Evolutionary conservation across 1,140 invertebrate species (phyloP).

Genomic region (Laupala kohalensis): DNA sequence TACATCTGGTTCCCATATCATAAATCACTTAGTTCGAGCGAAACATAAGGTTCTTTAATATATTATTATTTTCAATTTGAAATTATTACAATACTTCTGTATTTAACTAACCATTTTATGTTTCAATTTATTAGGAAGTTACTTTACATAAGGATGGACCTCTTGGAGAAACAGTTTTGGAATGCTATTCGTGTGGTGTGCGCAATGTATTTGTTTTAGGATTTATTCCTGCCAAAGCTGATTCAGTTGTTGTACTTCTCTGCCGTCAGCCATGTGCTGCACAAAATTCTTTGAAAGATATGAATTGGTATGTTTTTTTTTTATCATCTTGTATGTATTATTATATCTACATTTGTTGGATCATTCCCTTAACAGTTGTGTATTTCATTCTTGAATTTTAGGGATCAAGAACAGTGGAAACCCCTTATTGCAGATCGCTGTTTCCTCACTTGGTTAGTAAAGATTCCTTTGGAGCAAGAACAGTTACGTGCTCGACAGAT

Average conservation of each 20-base stretch:
- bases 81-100: neutral
- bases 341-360: too few relatives aligned
- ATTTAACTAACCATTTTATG: neutral
- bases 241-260: constrained; percentile 95
- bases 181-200: constrained; percentile 97
- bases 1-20: constrained; percentile 96
- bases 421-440: constrained; percentile 91
- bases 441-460: constrained; percentile 93
- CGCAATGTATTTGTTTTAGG: constrained; percentile 96
- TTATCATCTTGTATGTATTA: too few relatives aligned
- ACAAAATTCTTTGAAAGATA: constrained; percentile 90
- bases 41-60: constrained; percentile 64
- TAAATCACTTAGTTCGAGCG: constrained; percentile 94
- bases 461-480: constrained; percentile 89
- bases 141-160: constrained; percentile 94
- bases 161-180: constrained; percentile 90
- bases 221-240: constrained; percentile 97
- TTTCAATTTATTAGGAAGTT: constrained; percentile 52
- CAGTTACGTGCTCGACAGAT: constrained; percentile 90
- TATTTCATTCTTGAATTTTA: constrained; percentile 16
- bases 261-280: constrained; percentile 96
- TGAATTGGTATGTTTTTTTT: constrained; percentile 77
- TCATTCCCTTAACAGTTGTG: too few relatives aligned
- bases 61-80: neutral
- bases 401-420: constrained; percentile 98